Conservation (phyloP, 2,888 invertebrate species). For the Harpalus rufipes region DNA sequence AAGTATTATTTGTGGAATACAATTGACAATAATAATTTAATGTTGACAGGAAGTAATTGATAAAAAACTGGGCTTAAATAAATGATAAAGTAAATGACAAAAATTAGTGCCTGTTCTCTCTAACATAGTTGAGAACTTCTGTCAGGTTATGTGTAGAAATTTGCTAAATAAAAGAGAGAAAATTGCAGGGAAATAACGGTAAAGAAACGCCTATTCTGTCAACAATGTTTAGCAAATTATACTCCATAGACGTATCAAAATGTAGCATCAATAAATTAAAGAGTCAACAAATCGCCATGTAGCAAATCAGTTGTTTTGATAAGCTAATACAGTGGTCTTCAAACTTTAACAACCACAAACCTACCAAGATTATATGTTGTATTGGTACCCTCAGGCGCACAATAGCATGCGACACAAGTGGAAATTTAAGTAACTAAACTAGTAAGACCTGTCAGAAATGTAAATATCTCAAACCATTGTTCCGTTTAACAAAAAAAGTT, state of each 20-base stretch:
- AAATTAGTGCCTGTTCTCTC: neutral
- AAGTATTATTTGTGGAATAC: neutral
- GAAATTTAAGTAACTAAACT: too few relatives aligned
- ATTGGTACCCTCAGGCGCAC: too few relatives aligned
- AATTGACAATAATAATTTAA: constrained; percentile 7
- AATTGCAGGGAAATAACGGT: constrained; percentile 12
- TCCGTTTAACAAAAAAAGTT: too few relatives aligned
- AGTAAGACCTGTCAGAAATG: too few relatives aligned
- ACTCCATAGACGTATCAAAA: neutral
- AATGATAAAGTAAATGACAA: neutral
- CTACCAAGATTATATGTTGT: too few relatives aligned
- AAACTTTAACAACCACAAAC: too few relatives aligned
- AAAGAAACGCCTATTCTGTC: constrained; percentile 27
- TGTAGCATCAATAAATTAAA: constrained; percentile 44
- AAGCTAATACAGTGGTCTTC: too few relatives aligned
- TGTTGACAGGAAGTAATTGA: neutral
- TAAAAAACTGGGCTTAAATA: neutral
- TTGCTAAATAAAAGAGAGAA: constrained; percentile 13
- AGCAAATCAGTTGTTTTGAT: constrained; percentile 28
- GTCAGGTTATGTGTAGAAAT: constrained; percentile 1
- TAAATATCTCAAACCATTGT: too few relatives aligned
- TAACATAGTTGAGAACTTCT: neutral
- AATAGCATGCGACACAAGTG: too few relatives aligned
- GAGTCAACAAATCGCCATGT: constrained; percentile 58
- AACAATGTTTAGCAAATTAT: constrained; percentile 32